Base-by-base conservation (phyloP, 2,113 vertebrate genomes). In the Lepus timidus region DNA sequence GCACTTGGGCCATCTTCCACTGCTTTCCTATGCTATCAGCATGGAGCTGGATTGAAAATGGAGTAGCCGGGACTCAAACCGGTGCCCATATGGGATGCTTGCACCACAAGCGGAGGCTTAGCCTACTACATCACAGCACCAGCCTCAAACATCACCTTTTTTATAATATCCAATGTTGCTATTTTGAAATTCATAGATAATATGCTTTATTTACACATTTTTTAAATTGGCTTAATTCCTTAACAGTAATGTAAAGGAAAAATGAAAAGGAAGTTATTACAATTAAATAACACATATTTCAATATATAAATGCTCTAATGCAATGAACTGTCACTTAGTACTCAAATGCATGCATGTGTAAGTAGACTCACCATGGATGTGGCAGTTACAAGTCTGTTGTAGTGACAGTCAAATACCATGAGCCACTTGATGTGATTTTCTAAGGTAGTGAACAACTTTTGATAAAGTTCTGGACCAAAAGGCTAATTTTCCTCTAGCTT, bases 191-290 rank as follows among this genome's bases (percentile, higher is more conserved):
- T 86, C 55, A 76, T 20, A 75, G 62, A n/a, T 14, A 75, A 39
- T 64, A 68, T 75, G 31, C 58, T 74, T 36, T 33, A 51, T 36
- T 62, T 55, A 17, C n/a, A 94, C 1, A 67, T 27, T 68, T 91
- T 84, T 23, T 31, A 90, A 92, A 73, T 61, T 17, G 73, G 19
- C 62, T 12, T 88, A 73, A 74, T 93, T 85, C 88, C 49, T 84
- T 71, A 16, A 51, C 23, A 44, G n/a, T 70, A 55, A 93, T 29
- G 33, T 73, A 94, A 87, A 71, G 29, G 67, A 68, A 17, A 83
- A 81, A 75, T 51, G 20, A 81, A 82, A 81, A 17, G 19, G 33
- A 95, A 85, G 23, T 58, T 27, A 65, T 71, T 93, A 71, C 39
- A 93, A 75, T 71, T 85, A 70, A 68, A 52, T 68, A 25, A 27